Evolutionary conservation across 92 coral and sea anemone species (phyloP).

Genomic region (Desmophyllum pertusum): DNA sequence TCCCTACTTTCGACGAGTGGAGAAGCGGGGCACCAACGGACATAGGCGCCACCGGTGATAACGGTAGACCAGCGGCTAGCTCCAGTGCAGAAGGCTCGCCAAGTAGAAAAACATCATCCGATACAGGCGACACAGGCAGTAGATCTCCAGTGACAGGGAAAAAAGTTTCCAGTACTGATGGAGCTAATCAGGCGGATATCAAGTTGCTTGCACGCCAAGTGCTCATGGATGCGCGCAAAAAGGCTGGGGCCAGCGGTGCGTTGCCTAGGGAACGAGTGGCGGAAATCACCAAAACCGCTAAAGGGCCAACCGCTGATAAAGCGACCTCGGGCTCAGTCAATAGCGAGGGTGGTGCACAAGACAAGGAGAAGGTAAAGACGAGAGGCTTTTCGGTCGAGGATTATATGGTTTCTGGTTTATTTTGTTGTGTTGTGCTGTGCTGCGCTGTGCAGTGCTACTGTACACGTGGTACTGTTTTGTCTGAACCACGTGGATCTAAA

Average conservation of each 20-base stretch:
- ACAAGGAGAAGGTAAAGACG: conserved; percentile 13
- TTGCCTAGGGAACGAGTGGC: conserved; percentile 84
- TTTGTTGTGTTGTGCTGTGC: background rate
- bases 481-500: background rate
- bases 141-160: conserved; percentile 19
- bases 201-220: conserved; percentile 88
- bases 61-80: conserved; percentile 34
- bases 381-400: background rate
- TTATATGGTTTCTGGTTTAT: background rate
- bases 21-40: conserved; percentile 35
- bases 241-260: conserved; percentile 88
- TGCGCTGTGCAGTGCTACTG: too few relatives aligned
- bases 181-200: conserved; percentile 65
- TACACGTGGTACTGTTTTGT: too few relatives aligned
- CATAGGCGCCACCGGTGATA: background rate
- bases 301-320: conserved; percentile 27
- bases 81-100: background rate
- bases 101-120: conserved; percentile 5
- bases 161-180: conserved; percentile 14
- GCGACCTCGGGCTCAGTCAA: background rate
- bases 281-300: conserved; percentile 42
- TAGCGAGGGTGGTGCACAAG: background rate
- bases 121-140: background rate
- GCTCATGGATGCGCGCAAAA: conserved; percentile 93
- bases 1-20: conserved; percentile 92